Percentiles rank a stretch among this genome's conserved stretches.
These are phyloP conservation scores for Heliocidaris erythrogramma DNA, from an alignment of 35 echinoderm and acorn worm species.

Conservation along the genomic window DNA sequence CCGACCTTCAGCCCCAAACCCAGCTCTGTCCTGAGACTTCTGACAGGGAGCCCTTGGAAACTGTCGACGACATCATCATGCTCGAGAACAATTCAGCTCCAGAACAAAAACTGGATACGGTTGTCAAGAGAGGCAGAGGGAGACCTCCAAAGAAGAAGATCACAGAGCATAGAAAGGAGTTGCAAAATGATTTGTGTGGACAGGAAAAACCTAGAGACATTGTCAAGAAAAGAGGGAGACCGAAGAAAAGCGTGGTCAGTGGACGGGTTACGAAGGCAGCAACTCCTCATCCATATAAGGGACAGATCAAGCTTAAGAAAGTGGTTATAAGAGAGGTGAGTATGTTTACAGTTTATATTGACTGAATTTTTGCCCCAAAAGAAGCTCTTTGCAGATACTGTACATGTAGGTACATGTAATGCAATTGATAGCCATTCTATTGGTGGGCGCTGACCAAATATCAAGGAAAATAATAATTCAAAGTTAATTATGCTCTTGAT, in stretches of 20 bases:
- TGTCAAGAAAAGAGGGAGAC: not conserved
- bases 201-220: not conserved
- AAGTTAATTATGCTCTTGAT: no score
- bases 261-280: not conserved
- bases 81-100: not conserved
- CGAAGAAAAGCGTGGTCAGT: not conserved
- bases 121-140: not conserved
- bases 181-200: not conserved
- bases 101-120: not conserved
- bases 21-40: not conserved
- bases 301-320: constrained; percentile 15
- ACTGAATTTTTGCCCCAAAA: not conserved
- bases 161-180: not conserved
- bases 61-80: not conserved
- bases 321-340: constrained; percentile 27
- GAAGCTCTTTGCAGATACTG: not conserved
- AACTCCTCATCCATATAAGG: not conserved
- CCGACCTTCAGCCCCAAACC: not conserved
- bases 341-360: not conserved
- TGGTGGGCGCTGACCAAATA: no score
- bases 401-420: no score
- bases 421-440: no score
- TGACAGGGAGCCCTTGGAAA: not conserved
- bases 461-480: no score
- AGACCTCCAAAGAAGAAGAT: not conserved